Evolutionary conservation across 2,797 vertebrate species (phyloP).

Genomic region (Picus viridis): DNA sequence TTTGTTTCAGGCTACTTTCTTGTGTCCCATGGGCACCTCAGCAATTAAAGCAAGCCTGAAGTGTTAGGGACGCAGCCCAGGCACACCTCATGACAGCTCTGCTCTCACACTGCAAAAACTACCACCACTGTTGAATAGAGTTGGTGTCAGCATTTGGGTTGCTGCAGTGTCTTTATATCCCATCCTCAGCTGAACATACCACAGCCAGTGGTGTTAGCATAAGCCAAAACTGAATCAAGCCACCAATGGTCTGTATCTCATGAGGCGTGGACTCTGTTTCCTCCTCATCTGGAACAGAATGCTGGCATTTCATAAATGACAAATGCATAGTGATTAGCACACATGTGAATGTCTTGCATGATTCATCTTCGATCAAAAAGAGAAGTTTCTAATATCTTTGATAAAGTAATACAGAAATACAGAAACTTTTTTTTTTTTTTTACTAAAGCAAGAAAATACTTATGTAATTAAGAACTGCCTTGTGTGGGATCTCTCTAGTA

Average conservation of each 20-base stretch:
- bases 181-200: not conserved
- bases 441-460: not conserved
- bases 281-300: not conserved
- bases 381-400: not conserved
- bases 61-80: not conserved
- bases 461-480: not conserved
- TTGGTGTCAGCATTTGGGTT: rapidly evolving
- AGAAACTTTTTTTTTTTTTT: not conserved
- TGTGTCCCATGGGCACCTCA: not conserved
- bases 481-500: not conserved
- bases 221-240: not conserved
- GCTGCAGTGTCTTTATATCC: not conserved
- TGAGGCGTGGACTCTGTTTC: not conserved
- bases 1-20: not conserved
- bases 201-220: not conserved
- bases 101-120: not conserved
- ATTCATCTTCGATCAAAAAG: not conserved
- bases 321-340: not conserved
- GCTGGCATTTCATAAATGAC: not conserved
- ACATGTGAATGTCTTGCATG: not conserved
- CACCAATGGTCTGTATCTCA: rapidly evolving
- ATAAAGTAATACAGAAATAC: not conserved
- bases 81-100: not conserved
- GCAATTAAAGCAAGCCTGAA: not conserved
- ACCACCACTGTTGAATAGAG: not conserved